Conservation (phyloP, 2,113 vertebrate genomes). For the Pomatorhinus ruficollis region DNA sequence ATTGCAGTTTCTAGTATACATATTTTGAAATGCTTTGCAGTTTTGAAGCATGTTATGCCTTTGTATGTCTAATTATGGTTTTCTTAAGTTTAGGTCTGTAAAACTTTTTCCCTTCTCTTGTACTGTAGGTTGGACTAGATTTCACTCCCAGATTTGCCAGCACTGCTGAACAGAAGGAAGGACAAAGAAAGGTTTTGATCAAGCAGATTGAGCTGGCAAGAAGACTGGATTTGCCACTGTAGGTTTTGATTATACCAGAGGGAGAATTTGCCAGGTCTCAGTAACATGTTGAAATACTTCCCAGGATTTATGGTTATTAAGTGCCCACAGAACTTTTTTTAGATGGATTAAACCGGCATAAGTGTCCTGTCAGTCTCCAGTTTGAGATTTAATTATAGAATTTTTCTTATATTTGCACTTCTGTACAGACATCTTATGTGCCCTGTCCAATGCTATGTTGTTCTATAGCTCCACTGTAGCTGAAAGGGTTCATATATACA, state of each 20-base stretch:
- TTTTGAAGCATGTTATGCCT: neutral
- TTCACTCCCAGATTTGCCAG: conserved; percentile 89
- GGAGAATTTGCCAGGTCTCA: neutral
- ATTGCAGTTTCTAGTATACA: neutral
- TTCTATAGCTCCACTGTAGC: neutral
- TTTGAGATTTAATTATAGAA: neutral
- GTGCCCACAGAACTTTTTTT: neutral
- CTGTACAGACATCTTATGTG: neutral
- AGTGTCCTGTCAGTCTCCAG: neutral
- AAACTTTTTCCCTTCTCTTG: neutral
- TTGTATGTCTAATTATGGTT: neutral
- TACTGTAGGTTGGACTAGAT: conserved; percentile 89
- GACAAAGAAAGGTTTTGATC: conserved; percentile 89
- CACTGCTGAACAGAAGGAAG: conserved; percentile 84
- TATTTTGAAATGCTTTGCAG: neutral
- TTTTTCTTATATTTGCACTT: neutral
- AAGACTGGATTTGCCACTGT: conserved; percentile 90
- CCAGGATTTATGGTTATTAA: neutral
- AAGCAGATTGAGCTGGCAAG: conserved; percentile 88
- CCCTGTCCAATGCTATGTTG: neutral
- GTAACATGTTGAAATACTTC: neutral
- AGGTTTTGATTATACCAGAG: conserved; percentile 57
- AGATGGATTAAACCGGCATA: neutral
- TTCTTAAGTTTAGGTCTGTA: neutral
- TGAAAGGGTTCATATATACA: neutral